phyloP scores from a whole-genome alignment of 2,797 vertebrate species.

The Jordanella pulchra region DNA sequence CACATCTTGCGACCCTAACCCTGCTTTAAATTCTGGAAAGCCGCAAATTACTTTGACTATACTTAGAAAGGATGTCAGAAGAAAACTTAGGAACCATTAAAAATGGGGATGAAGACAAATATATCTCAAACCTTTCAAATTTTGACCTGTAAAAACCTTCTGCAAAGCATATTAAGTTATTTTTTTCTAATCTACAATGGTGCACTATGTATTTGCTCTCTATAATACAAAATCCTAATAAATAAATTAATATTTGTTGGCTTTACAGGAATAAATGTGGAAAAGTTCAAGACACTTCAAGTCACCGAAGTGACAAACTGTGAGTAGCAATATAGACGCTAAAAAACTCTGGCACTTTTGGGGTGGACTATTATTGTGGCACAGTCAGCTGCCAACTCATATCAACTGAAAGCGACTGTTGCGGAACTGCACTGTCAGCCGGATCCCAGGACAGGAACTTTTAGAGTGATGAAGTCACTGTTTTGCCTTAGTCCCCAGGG shows the following conservation, averaged over 20 bases:
- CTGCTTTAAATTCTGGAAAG: too few relatives aligned
- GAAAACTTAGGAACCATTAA: not conserved
- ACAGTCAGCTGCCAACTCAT: constrained; percentile 64
- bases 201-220: not conserved
- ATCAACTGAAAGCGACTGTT: constrained; percentile 64
- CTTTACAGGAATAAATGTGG: not conserved
- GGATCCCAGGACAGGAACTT: constrained; percentile 66
- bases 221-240: not conserved
- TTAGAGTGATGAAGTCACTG: constrained; percentile 80
- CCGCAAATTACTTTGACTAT: not conserved
- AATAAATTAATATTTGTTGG: not conserved
- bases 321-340: constrained; percentile 39
- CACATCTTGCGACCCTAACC: not conserved
- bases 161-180: constrained; percentile 2
- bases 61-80: not conserved
- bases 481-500: constrained; percentile 68
- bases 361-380: constrained; percentile 50
- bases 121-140: not conserved
- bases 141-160: not conserved
- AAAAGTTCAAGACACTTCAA: not conserved
- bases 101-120: not conserved
- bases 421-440: constrained; percentile 67
- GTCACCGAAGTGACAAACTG: constrained; percentile 46
- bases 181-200: constrained; percentile 5
- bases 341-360: constrained; percentile 49